Conservation (phyloP, 2,888 invertebrate species). For the Erebia palarica region DNA sequence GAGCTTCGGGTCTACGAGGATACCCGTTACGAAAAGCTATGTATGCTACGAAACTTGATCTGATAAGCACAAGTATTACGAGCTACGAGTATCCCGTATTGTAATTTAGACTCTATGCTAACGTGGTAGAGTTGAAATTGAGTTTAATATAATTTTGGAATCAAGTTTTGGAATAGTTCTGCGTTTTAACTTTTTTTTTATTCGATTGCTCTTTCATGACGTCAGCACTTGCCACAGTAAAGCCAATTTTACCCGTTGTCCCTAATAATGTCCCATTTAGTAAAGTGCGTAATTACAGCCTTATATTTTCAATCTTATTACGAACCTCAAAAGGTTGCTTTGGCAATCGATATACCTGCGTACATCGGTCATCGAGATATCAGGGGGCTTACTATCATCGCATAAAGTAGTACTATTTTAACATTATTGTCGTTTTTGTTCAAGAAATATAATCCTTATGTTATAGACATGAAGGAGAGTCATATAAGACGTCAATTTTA, state of each 20-base stretch:
- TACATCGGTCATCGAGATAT: conserved; percentile 31
- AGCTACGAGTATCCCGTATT: neutral
- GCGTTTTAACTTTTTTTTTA: neutral
- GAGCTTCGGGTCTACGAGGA: conserved; percentile 22
- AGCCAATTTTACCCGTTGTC: neutral
- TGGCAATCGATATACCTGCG: conserved; percentile 24
- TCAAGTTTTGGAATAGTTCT: neutral
- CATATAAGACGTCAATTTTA: too few relatives aligned
- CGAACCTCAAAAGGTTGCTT: neutral
- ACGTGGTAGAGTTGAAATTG: neutral
- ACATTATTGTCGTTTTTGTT: too few relatives aligned
- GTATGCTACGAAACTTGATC: conserved; percentile 31
- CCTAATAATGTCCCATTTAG: conserved; percentile 13
- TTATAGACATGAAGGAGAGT: too few relatives aligned
- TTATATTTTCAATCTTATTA: neutral
- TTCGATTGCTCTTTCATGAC: neutral
- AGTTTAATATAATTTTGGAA: neutral
- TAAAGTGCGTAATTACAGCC: neutral
- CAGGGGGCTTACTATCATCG: neutral
- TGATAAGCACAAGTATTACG: conserved; percentile 21
- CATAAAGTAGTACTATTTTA: too few relatives aligned
- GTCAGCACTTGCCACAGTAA: neutral
- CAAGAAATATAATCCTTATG: too few relatives aligned
- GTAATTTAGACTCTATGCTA: neutral
- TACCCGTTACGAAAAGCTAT: conserved; percentile 10